These are phyloP conservation scores for Lates calcarifer DNA, from an alignment of 2,113 vertebrate species.

Conservation along the genomic window DNA sequence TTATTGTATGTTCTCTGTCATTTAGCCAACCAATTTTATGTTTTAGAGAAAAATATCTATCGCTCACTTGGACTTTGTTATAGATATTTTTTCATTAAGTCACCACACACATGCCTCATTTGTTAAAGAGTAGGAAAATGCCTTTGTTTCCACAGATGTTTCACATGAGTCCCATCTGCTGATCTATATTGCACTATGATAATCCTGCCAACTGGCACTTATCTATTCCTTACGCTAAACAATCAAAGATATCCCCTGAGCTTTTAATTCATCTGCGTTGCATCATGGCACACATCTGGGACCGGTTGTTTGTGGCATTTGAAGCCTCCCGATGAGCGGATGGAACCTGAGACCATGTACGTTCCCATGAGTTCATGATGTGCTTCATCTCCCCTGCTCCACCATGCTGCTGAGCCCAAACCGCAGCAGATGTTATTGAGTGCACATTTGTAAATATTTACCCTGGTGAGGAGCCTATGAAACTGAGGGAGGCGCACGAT, in stretches of 20 bases:
- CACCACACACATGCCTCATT: slow-evolving; percentile 23
- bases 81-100: background rate
- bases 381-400: slow-evolving; percentile 62
- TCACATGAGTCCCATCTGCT: slow-evolving; percentile 52
- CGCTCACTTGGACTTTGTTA: background rate
- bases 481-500: slow-evolving; percentile 47
- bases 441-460: slow-evolving; percentile 82
- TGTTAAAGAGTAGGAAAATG: slow-evolving; percentile 10
- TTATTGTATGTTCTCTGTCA: background rate
- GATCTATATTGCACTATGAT: slow-evolving; percentile 31
- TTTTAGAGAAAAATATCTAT: background rate
- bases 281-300: slow-evolving; percentile 76
- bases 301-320: slow-evolving; percentile 73
- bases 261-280: slow-evolving; percentile 67
- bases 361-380: slow-evolving; percentile 72
- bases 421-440: slow-evolving; percentile 77
- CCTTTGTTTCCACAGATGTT: slow-evolving; percentile 51
- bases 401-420: slow-evolving; percentile 55
- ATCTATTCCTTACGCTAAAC: slow-evolving; percentile 53
- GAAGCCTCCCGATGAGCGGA: slow-evolving; percentile 64
- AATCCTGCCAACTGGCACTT: slow-evolving; percentile 52
- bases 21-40: background rate
- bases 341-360: slow-evolving; percentile 68
- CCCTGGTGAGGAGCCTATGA: slow-evolving; percentile 53
- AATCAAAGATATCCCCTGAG: slow-evolving; percentile 62